Conservation (phyloP, 2,797 vertebrate genomes). For the Alfaro cultratus region DNA sequence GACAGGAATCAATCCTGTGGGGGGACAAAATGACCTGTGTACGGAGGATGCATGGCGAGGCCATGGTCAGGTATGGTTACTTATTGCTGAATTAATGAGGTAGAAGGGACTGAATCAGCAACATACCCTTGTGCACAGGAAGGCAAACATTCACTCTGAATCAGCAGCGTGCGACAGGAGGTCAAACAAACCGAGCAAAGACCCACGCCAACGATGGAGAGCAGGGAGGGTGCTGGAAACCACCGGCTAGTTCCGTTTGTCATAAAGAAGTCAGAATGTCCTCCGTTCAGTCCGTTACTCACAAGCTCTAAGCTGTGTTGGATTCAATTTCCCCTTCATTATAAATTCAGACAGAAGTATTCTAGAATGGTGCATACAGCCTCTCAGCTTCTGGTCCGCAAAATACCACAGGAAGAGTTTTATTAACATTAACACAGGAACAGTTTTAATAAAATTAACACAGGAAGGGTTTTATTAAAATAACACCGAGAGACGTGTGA, state of each 20-base stretch:
- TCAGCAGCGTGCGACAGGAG: constrained; percentile 60
- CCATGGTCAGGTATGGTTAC: constrained; percentile 78
- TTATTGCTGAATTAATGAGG: constrained; percentile 85
- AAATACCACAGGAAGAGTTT: too few species aligned
- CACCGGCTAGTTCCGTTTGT: neutral
- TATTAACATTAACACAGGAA: too few species aligned
- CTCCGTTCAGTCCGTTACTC: neutral
- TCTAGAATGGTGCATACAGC: neutral
- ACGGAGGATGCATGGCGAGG: constrained; percentile 47
- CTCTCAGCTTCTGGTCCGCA: neutral
- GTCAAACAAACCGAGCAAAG: constrained; percentile 68
- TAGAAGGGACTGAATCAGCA: constrained; percentile 85
- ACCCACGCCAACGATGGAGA: constrained; percentile 33
- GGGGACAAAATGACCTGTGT: constrained; percentile 11
- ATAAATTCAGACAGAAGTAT: neutral
- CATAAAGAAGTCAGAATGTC: neutral
- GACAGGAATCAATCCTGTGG: neutral
- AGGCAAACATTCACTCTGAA: constrained; percentile 69
- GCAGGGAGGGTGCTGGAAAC: neutral
- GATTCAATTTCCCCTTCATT: neutral
- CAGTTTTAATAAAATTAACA: neutral
- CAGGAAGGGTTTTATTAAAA: neutral
- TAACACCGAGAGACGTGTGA: neutral
- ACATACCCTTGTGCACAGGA: constrained; percentile 76
- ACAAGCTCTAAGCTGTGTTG: neutral